These are phyloP conservation scores for Glaucomys volans DNA, from an alignment of 2,113 vertebrate genomes.

Conservation along the genomic window DNA sequence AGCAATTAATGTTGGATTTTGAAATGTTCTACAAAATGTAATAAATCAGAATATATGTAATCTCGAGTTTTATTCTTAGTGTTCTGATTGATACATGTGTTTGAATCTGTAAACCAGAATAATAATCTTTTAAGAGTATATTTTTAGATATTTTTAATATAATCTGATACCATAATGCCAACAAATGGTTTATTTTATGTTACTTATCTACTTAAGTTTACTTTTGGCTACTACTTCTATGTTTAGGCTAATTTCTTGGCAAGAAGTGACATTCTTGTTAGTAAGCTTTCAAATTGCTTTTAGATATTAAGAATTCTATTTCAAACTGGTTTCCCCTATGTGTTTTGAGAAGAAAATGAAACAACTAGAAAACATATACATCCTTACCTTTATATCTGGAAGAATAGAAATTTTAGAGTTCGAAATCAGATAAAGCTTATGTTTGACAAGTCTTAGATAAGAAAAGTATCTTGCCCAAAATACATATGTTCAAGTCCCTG, in stretches of 20 bases:
- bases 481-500: neutral
- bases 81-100: neutral
- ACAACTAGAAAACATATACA: conserved; percentile 1
- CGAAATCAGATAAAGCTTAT: neutral
- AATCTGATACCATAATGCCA: neutral
- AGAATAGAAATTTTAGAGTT: conserved; percentile 26
- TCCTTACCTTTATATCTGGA: neutral
- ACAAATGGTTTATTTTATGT: conserved; percentile 23
- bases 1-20: conserved; percentile 42
- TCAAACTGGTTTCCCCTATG: neutral
- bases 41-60: conserved; percentile 24
- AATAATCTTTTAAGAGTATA: neutral
- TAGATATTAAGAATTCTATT: conserved; percentile 15
- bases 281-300: neutral
- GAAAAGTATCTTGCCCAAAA: neutral
- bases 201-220: neutral
- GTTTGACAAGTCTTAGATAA: conserved; percentile 16
- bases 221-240: neutral
- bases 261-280: conserved; percentile 1
- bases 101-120: neutral
- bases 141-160: neutral
- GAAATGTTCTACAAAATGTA: conserved; percentile 42
- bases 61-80: neutral
- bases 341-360: neutral
- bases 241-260: conserved; percentile 47